Base-by-base conservation (phyloP, 2,113 vertebrate genomes). In the Verasper variegatus region DNA sequence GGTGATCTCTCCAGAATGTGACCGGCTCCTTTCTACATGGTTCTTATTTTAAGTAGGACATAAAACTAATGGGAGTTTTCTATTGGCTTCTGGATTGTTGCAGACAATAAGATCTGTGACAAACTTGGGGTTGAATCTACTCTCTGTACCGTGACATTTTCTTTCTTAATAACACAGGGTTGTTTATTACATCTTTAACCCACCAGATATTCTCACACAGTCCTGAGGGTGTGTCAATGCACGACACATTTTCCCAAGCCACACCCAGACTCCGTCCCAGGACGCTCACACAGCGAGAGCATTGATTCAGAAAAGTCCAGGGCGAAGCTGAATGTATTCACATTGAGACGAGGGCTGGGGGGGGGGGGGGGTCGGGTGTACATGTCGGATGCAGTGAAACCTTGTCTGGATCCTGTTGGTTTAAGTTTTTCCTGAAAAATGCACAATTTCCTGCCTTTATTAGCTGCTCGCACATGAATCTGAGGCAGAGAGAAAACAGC, bases 401-500 rank as follows among this genome's bases (percentile, higher is more conserved):
- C 5, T 5, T 31, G 27, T 31, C 27, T 31, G 27, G 27, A 31
- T 31, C 27, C 27, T 31, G 27, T 31, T 31, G 27, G 27, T 31
- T 31, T 31, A 31, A 31, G 65, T 23, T 14, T 13, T 56, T 57
- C 26, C 27, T 31, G 57, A 71, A 82, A 82, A 77, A 54, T 15
- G 35, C 42, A 66, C 56, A 7, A 86, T 84, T 85, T 86, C 83
- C 85, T 82, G 76, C 27, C 72, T 78, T 84, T 78, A 89, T 85
- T 73, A 86, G 52, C 69, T 40, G 68, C 76, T 85, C 78, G 81
- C 69, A 81, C 83, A 69, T 40, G 10, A 40, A 40, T 40, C 37
- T 40, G 37, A 18, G 5, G 47, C 14, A 49, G 17, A 0, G 47
- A 49, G 47, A 49, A 5, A 17, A 49, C 47, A 49, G 37, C 11